Evolutionary conservation across 2,113 vertebrate genomes (phyloP), one percentile per base, ranked within the genome.

Genomic region (Mobula birostris): DNA sequence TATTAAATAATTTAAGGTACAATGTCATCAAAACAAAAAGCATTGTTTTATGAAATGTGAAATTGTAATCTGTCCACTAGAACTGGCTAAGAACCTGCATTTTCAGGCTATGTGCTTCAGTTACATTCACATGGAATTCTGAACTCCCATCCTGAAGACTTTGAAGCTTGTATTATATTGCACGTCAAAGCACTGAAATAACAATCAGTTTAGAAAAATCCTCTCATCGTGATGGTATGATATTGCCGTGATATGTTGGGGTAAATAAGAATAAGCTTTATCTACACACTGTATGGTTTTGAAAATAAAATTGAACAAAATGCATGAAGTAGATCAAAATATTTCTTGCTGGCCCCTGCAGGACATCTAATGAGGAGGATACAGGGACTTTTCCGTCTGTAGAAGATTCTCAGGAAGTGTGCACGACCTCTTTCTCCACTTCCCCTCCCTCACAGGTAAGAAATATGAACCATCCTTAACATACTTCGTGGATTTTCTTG

Each of bases 341-440:
- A 29, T 90, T 90, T n/a, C 7, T 32, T 90, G n/a, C 32, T 88
- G 61, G 29, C 19, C 63, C n/a, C 12, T 66, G 12, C 95, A 97
- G 97, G 96, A 95, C 97, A 66, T 95, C 97, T 85, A 98, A 97
- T 0, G 98, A 99, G 40, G 98, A 99, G 29, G 97, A 97, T 2
- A 97, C 96, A 72, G 96, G 96, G 24, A 94, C 95, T 0, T 98
- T 98, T 78, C 96, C 96, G 36, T 98, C 98, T 9, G 98, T 98
- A 94, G 99, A 99, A 96, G 99, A 99, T 74, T 99, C 99, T 1
- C 99, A 99, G 95, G 99, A 99, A 97, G 98, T 98, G 95, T 99
- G 98, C 95, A 98, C 98, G 95, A 99, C 99, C 2, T 99, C 98
- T 83, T 99, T 99, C 97, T 99, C 99, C 95, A 99, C 99, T 94